Conservation (phyloP, 1,140 invertebrate genomes). For the Micrasema minimum region DNA sequence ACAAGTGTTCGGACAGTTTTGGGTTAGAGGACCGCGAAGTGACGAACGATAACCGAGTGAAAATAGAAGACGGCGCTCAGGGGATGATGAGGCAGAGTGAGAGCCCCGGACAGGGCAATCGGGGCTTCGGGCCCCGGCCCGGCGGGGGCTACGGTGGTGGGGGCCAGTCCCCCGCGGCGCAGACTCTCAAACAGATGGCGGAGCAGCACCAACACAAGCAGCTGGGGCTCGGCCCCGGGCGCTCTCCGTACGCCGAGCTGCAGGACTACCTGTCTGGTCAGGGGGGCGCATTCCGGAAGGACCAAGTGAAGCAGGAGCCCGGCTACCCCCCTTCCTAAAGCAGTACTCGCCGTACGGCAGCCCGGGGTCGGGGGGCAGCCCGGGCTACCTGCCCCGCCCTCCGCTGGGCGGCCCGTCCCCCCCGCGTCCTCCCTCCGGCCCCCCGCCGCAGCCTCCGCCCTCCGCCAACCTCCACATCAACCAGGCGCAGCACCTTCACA, state of each 20-base stretch:
- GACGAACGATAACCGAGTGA: conserved; percentile 51
- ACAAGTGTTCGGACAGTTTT: conserved; percentile 66
- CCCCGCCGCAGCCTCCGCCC: conserved; percentile 68
- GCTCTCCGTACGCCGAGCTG: conserved; percentile 46
- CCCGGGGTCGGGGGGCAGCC: conserved; percentile 70
- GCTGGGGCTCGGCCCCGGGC: conserved; percentile 57
- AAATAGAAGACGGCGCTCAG: conserved; percentile 52
- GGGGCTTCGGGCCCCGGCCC: conserved; percentile 56
- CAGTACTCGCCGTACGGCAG: conserved; percentile 78
- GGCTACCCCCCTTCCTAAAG: conserved; percentile 57
- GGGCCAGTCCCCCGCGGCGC: conserved; percentile 87
- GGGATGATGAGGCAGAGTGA: conserved; percentile 55
- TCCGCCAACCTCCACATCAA: conserved; percentile 78
- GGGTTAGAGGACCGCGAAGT: conserved; percentile 43
- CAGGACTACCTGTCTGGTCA: conserved; percentile 50
- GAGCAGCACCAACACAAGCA: conserved; percentile 91
- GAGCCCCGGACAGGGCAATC: conserved; percentile 61
- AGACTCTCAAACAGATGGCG: conserved; percentile 95
- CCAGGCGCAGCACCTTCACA: conserved; percentile 87
- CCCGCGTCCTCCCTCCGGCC: conserved; percentile 72
- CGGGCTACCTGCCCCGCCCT: conserved; percentile 67
- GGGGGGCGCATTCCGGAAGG: conserved; percentile 56
- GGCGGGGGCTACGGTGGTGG: conserved; percentile 60
- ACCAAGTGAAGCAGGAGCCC: conserved; percentile 55
- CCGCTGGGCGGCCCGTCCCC: conserved; percentile 70